Evolutionary conservation across 2,113 vertebrate species (phyloP), one percentile per base, ranked within the genome.

Genomic region (Gymnocephalus cernua): DNA sequence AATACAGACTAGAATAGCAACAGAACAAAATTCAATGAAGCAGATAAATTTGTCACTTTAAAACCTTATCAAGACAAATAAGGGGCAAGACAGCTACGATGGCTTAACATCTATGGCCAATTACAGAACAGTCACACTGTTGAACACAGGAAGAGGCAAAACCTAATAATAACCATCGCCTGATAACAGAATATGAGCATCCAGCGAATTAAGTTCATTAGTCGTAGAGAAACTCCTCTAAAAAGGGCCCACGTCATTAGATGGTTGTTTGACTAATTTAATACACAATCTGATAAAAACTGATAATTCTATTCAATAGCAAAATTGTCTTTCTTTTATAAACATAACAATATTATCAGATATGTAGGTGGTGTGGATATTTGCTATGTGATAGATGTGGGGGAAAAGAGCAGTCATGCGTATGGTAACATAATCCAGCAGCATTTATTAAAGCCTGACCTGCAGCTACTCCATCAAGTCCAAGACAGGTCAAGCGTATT

Each of bases 371-470:
- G 58, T 27, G 15, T 64, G 47, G 9, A 50, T 51, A 73, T 78
- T 71, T 67, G 4, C 35, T 58, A 25, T 69, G 76, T 77, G 70
- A n/a, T 64, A 12, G 74, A 77, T 68, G 51, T 50, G 41, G 71
- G 71, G 45, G n/a, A 81, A 32, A 74, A 38, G 62, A 54, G 84
- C 82, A 83, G 61, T 48, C 72, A 72, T 85, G 83, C 63, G 13
- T 44, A 75, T 16, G 14, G 29, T 64, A 79, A 75, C 35, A 75
- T 51, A 82, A 86, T 82, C 83, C 58, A 85, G 75, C 51, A 83
- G 79, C 78, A 63, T 84, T 89, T 86, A 80, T 89, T 85, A 86
- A 91, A 88, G 78, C 70, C 84, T 87, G 84, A 91, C 83, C 88
- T 74, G 82, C 74, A 82, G 80, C 88, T 73, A 84, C 67, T 90